Evolutionary conservation across 2,797 vertebrate species (phyloP).

Genomic region (Buceros bicornis): DNA sequence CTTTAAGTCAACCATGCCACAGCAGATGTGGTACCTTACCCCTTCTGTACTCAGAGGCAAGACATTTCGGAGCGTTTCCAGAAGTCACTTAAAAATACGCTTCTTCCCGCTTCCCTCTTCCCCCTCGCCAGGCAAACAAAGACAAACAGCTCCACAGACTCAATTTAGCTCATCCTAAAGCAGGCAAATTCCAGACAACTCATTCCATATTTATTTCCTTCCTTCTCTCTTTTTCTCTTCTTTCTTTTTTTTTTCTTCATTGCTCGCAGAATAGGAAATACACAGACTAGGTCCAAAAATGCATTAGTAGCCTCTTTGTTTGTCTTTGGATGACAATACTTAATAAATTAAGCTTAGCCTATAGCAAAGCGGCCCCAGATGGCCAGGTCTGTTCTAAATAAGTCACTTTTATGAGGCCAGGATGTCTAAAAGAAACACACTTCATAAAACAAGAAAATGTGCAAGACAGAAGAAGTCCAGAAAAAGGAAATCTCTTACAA

Average conservation of each 20-base stretch:
- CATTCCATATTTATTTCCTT: background rate
- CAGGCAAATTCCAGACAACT: background rate
- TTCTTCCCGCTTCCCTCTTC: background rate
- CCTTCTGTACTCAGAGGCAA: background rate
- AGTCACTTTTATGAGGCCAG: conserved; percentile 46
- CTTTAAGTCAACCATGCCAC: background rate
- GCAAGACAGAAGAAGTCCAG: conserved; percentile 38
- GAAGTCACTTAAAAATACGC: background rate
- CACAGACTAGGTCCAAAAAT: background rate
- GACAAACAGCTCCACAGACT: background rate
- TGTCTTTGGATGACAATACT: conserved; percentile 44
- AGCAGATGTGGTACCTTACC: background rate
- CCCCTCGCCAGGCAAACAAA: background rate
- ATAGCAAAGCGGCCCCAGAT: conserved; percentile 29
- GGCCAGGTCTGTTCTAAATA: conserved; percentile 59
- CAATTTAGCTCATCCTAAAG: background rate
- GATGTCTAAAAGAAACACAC: conserved; percentile 47
- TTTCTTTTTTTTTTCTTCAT: background rate
- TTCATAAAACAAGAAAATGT: conserved; percentile 64
- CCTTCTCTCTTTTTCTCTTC: background rate
- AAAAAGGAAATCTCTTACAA: conserved; percentile 42
- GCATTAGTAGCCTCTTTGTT: conserved; percentile 10
- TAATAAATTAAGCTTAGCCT: conserved; percentile 37
- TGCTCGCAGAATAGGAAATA: background rate
- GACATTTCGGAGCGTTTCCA: background rate